Evolutionary conservation across 2,113 vertebrate genomes (phyloP), one percentile per base, ranked within the genome.

Genomic region (Orthonyx spaldingii): DNA sequence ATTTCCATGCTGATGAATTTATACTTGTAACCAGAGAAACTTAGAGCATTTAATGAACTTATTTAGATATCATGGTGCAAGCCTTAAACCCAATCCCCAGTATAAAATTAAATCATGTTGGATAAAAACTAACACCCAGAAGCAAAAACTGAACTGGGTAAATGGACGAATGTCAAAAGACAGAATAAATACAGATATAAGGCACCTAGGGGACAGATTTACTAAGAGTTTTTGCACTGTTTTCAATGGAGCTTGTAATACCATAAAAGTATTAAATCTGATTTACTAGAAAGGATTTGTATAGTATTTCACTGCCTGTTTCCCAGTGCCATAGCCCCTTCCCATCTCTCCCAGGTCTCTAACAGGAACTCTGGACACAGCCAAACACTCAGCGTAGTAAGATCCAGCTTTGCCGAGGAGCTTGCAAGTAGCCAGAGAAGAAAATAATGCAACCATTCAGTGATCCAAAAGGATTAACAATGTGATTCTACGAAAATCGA

Each of bases 1-100:
- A 97, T 97, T 96, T 97, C 66, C 50, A 77, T 93, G 84, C 91
- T 97, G 96, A 97, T 97, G 92, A 96, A 97, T 97, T 98, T 97
- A 81, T 96, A 94, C 89, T 97, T 94, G 87, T 89, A 97, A 97
- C 74, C 72, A 97, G 90, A 97, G 96, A 97, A 96, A 91, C 79
- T 97, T 69, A 69, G 71, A 96, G 86, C 97, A 95, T 96, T 96
- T 97, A 97, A 94, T 96, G 75, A 97, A 97, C 77, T 96, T 97
- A 97, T 96, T 94, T 97, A 96, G 94, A 92, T 79, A 97, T 72
- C 86, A 76, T 81, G 80, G 93, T 77, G 94, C 59, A 95, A 92
- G 90, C 61, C 93, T 96, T 84, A 96, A 96, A 84, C 49, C 50
- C 71, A 92, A 87, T 88, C 81, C 55, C 63, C 23, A 47, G 89